Percentiles rank a stretch among this genome's conserved stretches.
phyloP scores from a whole-genome alignment of 2,888 invertebrate genomes.

The Rhingia rostrata region DNA sequence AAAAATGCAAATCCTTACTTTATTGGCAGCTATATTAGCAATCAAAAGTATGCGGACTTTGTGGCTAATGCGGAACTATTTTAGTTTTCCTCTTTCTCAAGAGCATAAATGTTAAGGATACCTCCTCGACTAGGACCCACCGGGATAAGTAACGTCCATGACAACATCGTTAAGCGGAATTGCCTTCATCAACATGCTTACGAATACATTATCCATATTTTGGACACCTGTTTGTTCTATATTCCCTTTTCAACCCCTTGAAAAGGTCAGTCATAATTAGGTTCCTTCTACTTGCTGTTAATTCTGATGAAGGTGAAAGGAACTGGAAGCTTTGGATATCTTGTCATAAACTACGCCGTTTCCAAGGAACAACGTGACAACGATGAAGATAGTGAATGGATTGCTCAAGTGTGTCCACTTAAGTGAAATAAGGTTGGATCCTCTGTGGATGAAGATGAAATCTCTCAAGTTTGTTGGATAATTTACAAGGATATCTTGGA shows the following conservation, averaged over 20 bases:
- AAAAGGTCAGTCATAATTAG: background rate
- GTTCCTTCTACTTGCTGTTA: background rate
- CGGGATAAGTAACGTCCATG: background rate
- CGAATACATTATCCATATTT: background rate
- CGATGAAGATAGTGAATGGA: background rate
- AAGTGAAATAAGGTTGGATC: background rate
- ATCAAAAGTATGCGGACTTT: constrained; percentile 13
- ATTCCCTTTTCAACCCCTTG: background rate
- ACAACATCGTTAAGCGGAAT: background rate
- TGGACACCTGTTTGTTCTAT: background rate
- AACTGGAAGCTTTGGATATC: background rate
- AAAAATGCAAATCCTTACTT: constrained; percentile 49
- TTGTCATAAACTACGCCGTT: background rate
- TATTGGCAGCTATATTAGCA: constrained; percentile 41
- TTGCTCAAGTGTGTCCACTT: background rate
- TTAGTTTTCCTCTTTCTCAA: background rate
- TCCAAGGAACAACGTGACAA: background rate
- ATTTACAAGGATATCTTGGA: background rate
- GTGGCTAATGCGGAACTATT: constrained; percentile 17
- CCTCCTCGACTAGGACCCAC: background rate
- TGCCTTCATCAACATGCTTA: constrained; percentile 1
- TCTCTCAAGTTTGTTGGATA: background rate
- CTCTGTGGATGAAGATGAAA: background rate
- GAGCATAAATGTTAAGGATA: background rate
- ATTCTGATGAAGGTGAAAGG: background rate